These are phyloP conservation scores for Pygocentrus nattereri DNA, from an alignment of 2,797 vertebrate genomes.

Conservation along the genomic window DNA sequence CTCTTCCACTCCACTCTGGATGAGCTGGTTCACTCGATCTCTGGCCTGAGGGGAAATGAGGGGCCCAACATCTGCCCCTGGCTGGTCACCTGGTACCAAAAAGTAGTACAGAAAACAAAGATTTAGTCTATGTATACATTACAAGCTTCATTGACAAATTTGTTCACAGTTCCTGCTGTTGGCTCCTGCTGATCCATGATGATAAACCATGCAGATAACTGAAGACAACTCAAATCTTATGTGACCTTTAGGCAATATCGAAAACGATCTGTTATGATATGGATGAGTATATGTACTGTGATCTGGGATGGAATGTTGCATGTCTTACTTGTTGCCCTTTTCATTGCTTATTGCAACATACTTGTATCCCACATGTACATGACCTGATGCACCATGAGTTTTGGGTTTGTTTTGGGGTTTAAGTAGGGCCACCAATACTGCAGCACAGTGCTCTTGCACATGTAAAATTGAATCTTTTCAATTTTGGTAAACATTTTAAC, in stretches of 20 bases:
- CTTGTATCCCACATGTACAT: background rate
- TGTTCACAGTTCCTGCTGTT: background rate
- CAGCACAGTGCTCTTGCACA: slow-evolving; percentile 28
- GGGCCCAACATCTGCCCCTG: slow-evolving; percentile 93
- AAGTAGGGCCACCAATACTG: slow-evolving; percentile 37
- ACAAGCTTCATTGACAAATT: background rate
- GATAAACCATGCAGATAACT: background rate
- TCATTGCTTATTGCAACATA: background rate
- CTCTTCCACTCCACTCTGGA: slow-evolving; percentile 90
- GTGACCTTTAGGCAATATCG: background rate
- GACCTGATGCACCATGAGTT: slow-evolving; percentile 6
- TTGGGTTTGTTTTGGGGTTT: slow-evolving; percentile 32
- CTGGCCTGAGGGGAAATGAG: slow-evolving; percentile 92
- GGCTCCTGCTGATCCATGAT: too few species aligned
- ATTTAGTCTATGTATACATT: background rate
- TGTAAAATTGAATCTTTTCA: slow-evolving; percentile 46
- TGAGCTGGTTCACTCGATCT: slow-evolving; percentile 87
- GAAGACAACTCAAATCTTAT: background rate
- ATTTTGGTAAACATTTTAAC: slow-evolving; percentile 46
- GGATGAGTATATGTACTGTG: too few species aligned
- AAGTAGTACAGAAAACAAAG: slow-evolving; percentile 50
- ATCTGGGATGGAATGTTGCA: background rate
- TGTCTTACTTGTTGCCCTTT: background rate
- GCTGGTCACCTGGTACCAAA: slow-evolving; percentile 88
- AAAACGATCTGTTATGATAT: too few species aligned